A percentile compares a stretch with the other conserved stretches of the same genome.
Evolutionary conservation across 2,113 vertebrate genomes (phyloP).

Genomic region (Thinocorus orbignyianus): DNA sequence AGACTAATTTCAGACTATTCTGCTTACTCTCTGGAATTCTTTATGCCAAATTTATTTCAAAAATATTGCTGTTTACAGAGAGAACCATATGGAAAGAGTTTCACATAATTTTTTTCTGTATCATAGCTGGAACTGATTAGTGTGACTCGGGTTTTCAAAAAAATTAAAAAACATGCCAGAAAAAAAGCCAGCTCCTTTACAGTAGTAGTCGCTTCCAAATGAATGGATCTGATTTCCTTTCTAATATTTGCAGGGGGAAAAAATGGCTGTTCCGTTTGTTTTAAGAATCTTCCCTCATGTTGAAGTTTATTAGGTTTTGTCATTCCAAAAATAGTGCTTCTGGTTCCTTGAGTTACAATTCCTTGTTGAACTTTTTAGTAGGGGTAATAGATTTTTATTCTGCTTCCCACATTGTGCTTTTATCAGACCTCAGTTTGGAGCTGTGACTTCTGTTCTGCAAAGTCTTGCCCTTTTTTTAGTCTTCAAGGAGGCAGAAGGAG

Average conservation of each 20-base stretch:
- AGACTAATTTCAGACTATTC: not conserved
- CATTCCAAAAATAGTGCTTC: slow-evolving; percentile 1
- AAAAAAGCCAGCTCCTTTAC: not conserved
- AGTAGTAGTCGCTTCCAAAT: slow-evolving; percentile 29
- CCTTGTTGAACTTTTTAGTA: not conserved
- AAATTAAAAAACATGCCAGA: not conserved
- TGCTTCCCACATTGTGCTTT: not conserved
- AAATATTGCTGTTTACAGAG: slow-evolving; percentile 23
- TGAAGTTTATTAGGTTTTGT: not conserved
- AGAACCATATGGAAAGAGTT: slow-evolving; percentile 35
- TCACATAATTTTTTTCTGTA: not conserved
- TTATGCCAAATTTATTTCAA: not conserved
- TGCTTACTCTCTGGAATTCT: slow-evolving; percentile 10
- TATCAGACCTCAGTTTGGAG: not conserved
- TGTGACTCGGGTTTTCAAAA: not conserved
- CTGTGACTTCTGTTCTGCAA: not conserved
- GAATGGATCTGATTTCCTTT: slow-evolving; percentile 39
- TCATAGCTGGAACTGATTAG: slow-evolving; percentile 26
- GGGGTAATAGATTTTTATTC: not conserved
- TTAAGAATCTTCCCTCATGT: not conserved
- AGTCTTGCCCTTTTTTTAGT: not conserved
- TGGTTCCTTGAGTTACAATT: not conserved
- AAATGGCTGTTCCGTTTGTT: not conserved
- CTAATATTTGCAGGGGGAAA: not conserved
- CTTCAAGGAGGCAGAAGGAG: not conserved